Conservation (phyloP, 1,140 invertebrate genomes). For the Galleria mellonella region DNA sequence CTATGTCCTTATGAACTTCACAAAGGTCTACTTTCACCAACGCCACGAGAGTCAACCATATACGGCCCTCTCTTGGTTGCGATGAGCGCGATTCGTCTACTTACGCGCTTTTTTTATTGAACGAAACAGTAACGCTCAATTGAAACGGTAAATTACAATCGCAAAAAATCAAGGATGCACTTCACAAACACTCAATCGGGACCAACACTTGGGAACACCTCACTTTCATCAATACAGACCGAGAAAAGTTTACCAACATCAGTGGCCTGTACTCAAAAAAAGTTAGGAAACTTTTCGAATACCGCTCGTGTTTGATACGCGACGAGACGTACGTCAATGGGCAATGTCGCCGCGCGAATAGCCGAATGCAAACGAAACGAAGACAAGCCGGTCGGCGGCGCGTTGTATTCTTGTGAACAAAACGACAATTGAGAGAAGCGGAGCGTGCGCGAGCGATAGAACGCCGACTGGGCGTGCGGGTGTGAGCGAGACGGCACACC, state of each 20-base stretch:
- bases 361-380: conserved; percentile 34
- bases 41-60: conserved; percentile 60
- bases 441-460: conserved; percentile 25
- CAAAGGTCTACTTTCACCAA: conserved; percentile 70
- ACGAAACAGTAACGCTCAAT: conserved; percentile 67
- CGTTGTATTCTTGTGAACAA: conserved; percentile 19
- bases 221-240: conserved; percentile 24
- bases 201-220: conserved; percentile 36
- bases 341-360: conserved; percentile 56
- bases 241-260: conserved; percentile 18
- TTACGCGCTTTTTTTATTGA: conserved; percentile 58
- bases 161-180: conserved; percentile 45
- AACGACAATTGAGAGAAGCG: conserved; percentile 15
- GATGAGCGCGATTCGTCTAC: conserved; percentile 37
- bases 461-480: conserved; percentile 7
- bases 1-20: conserved; percentile 67
- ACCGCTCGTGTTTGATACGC: conserved; percentile 22
- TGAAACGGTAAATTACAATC: conserved; percentile 58
- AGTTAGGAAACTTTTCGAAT: conserved; percentile 61
- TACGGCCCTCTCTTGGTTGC: conserved; percentile 53
- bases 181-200: conserved; percentile 46
- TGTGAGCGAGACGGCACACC: conserved; percentile 16
- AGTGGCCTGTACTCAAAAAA: conserved; percentile 39
- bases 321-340: conserved; percentile 19
- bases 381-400: not conserved